phyloP scores from a whole-genome alignment of 2,797 vertebrate species.

The Macrochelys suwanniensis region DNA sequence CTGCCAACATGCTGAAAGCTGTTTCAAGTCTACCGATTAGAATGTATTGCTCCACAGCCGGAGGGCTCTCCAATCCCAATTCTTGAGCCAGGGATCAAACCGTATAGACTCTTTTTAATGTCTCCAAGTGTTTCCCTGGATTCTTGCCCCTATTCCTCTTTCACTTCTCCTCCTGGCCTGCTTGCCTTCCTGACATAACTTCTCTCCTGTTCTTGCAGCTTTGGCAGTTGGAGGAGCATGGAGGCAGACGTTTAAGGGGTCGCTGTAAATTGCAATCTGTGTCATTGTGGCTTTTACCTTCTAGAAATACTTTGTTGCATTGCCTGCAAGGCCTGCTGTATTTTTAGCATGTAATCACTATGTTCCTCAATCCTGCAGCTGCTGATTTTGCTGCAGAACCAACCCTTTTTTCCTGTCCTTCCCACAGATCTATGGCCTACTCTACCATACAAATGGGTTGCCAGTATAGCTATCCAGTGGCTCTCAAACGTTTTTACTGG shows the following conservation, averaged over 20 bases:
- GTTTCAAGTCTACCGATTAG: background rate
- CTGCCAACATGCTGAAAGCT: background rate
- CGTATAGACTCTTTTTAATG: background rate
- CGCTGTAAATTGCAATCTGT: background rate
- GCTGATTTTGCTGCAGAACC: background rate
- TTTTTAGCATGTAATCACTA: background rate
- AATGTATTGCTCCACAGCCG: background rate
- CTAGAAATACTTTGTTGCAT: background rate
- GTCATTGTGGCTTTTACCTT: background rate
- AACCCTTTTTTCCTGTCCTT: background rate
- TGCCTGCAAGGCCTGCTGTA: background rate
- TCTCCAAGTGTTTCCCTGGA: background rate
- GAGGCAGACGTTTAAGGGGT: slow-evolving; percentile 5
- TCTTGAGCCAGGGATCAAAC: background rate
- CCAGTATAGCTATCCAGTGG: background rate
- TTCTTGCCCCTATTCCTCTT: rapidly evolving
- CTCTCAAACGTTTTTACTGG: no score
- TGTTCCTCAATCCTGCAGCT: background rate
- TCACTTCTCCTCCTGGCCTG: background rate
- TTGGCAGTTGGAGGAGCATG: background rate
- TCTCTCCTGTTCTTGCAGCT: background rate
- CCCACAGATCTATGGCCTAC: background rate
- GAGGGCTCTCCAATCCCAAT: background rate
- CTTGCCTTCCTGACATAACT: slow-evolving; percentile 8
- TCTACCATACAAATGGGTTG: background rate